A percentile compares a stretch with the other conserved stretches of the same genome.
Evolutionary conservation across 2,113 vertebrate species (phyloP).

Genomic region (Etheostoma cragini): DNA sequence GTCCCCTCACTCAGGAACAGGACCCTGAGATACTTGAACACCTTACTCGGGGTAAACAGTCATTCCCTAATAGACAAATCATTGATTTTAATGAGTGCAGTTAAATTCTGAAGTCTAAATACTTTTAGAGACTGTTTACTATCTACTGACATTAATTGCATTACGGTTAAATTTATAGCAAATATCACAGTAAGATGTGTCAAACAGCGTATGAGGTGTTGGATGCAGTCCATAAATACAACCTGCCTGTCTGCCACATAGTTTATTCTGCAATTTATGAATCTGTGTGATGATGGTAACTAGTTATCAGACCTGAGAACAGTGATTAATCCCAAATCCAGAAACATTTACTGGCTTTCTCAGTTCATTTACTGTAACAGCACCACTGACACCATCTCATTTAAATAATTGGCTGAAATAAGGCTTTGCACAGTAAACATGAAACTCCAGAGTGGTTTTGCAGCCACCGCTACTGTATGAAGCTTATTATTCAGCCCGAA

Average conservation of each 20-base stretch:
- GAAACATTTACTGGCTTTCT: neutral
- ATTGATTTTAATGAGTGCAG: no score
- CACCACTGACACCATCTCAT: neutral
- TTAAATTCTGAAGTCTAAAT: no score
- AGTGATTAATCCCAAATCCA: conserved; percentile 23
- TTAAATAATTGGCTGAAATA: neutral
- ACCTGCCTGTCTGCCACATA: neutral
- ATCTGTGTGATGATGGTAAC: conserved; percentile 15
- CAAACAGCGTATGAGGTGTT: neutral
- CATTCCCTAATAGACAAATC: no score
- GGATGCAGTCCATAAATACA: neutral
- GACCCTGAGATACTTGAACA: no score
- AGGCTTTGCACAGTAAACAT: neutral
- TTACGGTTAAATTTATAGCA: neutral
- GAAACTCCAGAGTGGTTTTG: neutral
- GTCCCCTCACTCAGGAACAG: no score
- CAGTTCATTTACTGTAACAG: conserved; percentile 28
- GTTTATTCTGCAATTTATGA: neutral
- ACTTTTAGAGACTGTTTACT: no score
- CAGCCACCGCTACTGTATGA: neutral
- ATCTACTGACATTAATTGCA: neutral
- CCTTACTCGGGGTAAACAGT: no score
- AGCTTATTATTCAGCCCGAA: neutral
- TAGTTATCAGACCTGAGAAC: conserved; percentile 9
- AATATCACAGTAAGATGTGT: neutral